These are phyloP conservation scores for Cichlasoma orientale DNA, from an alignment of 2,797 vertebrate species.

Conservation along the genomic window DNA sequence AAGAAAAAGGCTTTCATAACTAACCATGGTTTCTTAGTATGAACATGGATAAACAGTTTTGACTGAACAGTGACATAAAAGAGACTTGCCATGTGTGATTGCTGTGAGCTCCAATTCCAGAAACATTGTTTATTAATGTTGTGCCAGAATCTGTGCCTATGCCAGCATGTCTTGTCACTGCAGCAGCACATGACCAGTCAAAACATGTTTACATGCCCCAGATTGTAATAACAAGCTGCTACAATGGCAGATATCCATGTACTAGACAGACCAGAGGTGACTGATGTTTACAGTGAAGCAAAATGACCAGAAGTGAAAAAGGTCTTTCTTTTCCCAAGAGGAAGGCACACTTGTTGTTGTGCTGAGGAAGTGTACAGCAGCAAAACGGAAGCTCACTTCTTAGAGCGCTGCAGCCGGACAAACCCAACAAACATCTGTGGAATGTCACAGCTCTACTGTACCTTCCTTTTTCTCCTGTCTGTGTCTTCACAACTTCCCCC, in stretches of 20 bases:
- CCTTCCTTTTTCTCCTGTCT: constrained; percentile 1
- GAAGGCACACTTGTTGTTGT: constrained; percentile 26
- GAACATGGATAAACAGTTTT: neutral
- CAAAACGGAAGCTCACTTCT: constrained; percentile 51
- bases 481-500: constrained; percentile 6
- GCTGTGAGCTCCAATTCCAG: constrained; percentile 19
- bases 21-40: neutral
- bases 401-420: constrained; percentile 15
- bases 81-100: neutral
- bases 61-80: neutral
- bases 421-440: constrained; percentile 66
- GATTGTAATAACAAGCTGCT: constrained; percentile 36
- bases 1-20: neutral
- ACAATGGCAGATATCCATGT: constrained; percentile 34
- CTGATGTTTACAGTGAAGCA: constrained; percentile 3
- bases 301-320: constrained; percentile 14
- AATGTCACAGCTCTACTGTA: constrained; percentile 59
- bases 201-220: constrained; percentile 49
- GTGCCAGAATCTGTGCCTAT: constrained; percentile 18
- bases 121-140: constrained; percentile 43
- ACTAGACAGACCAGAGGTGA: constrained; percentile 19
- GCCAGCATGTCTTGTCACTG: constrained; percentile 27
- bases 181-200: constrained; percentile 47
- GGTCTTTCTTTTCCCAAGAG: constrained; percentile 10
- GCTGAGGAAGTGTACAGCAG: constrained; percentile 39